Conservation (phyloP, 2,797 vertebrate genomes). For the Botia kubotai region DNA sequence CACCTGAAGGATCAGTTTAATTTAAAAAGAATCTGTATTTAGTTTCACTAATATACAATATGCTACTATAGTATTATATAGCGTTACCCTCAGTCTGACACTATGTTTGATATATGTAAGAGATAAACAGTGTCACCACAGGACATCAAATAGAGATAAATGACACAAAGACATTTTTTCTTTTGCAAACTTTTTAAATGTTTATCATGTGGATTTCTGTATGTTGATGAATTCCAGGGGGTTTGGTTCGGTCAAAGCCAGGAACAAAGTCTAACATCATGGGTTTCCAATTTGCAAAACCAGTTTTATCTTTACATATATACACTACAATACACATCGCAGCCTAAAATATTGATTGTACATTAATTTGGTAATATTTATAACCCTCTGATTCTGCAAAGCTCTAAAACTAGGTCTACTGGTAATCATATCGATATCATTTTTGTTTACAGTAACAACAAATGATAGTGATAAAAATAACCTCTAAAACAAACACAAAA, state of each 20-base stretch:
- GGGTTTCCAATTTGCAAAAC: conserved; percentile 66
- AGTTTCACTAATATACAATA: no score
- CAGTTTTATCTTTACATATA: conserved; percentile 70
- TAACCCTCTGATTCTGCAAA: conserved; percentile 64
- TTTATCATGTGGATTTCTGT: conserved; percentile 52
- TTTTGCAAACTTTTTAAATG: conserved; percentile 59
- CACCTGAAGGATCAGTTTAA: no score
- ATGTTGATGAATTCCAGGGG: conserved; percentile 59
- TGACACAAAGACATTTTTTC: conserved; percentile 28
- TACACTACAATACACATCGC: conserved; percentile 73
- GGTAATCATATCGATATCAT: not conserved
- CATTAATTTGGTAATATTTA: conserved; percentile 75
- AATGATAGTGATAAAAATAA: no score
- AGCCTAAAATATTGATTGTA: conserved; percentile 79
- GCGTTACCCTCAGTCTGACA: not conserved
- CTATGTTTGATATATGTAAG: no score
- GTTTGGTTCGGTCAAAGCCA: conserved; percentile 65
- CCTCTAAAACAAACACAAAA: not conserved
- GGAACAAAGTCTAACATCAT: conserved; percentile 73
- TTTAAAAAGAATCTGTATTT: no score
- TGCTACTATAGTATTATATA: no score
- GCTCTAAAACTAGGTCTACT: conserved; percentile 4
- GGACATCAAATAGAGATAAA: not conserved
- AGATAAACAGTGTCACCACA: no score
- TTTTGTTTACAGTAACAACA: conserved; percentile 8